These are phyloP conservation scores for Oophaga pumilio DNA, from an alignment of 2,113 vertebrate species.

Conservation along the genomic window DNA sequence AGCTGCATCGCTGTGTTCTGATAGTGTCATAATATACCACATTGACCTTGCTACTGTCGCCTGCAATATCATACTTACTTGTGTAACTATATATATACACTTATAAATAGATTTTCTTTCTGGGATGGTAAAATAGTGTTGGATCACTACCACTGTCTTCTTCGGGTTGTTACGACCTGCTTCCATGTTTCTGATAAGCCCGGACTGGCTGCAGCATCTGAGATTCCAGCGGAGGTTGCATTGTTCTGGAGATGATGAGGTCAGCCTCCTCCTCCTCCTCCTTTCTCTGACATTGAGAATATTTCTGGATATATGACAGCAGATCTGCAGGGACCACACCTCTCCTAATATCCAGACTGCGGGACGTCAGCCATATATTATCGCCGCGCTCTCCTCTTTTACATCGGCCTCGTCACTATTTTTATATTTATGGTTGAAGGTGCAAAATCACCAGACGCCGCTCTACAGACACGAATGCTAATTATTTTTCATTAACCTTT, in stretches of 20 bases:
- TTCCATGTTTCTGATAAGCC: background rate
- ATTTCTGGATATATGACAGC: constrained; percentile 44
- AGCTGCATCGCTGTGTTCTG: too few relatives aligned
- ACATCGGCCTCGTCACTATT: too few relatives aligned
- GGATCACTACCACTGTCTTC: too few relatives aligned
- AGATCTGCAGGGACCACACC: constrained; percentile 54
- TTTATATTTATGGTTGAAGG: too few relatives aligned
- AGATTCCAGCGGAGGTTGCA: constrained; percentile 33
- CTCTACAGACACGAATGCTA: background rate
- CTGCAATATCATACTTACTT: too few relatives aligned
- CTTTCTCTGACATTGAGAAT: constrained; percentile 48
- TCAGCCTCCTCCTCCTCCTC: background rate
- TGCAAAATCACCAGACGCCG: background rate
- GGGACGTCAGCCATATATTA: background rate
- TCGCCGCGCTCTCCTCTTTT: too few relatives aligned
- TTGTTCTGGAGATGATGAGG: constrained; percentile 37
- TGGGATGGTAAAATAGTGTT: too few relatives aligned
- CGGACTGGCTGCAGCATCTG: background rate
- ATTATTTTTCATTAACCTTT: too few relatives aligned
- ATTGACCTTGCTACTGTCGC: too few relatives aligned
- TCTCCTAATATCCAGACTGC: background rate
- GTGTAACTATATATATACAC: too few relatives aligned
- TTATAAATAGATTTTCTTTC: too few relatives aligned
- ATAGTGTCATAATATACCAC: too few relatives aligned
- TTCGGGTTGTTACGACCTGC: background rate